Evolutionary conservation across 1,140 invertebrate genomes (phyloP).

Genomic region (Brachionus plicatilis): DNA sequence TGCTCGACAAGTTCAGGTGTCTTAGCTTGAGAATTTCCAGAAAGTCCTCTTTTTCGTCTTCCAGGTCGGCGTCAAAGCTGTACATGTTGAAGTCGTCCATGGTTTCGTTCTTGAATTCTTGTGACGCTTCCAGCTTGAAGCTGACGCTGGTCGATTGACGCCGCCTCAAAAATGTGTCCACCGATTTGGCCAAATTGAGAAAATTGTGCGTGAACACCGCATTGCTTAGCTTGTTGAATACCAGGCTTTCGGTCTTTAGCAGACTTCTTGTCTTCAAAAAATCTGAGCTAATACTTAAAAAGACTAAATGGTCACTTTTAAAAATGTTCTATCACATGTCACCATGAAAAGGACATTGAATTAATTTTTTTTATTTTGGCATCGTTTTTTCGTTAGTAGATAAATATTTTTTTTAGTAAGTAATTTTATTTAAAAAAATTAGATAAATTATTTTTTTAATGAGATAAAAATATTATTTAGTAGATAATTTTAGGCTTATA

Average conservation of each 20-base stretch:
- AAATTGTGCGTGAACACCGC: neutral
- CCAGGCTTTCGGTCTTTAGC: neutral
- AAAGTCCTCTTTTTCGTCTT: constrained; percentile 25
- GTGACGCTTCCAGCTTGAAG: neutral
- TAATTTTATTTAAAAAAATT: no score
- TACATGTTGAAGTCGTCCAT: neutral
- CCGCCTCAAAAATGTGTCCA: neutral
- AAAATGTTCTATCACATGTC: neutral
- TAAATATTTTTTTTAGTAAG: no score
- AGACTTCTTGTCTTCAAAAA: neutral
- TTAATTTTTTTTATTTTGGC: no score
- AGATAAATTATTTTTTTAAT: no score
- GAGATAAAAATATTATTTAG: no score
- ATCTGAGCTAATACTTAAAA: neutral
- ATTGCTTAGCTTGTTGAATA: constrained; percentile 2
- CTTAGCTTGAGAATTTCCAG: constrained; percentile 22
- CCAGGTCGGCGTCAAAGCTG: neutral
- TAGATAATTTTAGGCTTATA: no score
- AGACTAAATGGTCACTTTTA: neutral
- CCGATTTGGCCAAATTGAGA: neutral
- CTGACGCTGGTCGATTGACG: neutral
- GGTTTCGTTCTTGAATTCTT: neutral
- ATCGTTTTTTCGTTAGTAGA: no score
- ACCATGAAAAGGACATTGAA: no score
- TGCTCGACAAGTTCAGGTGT: constrained; percentile 2